Evolutionary conservation across 2,113 vertebrate genomes (phyloP).

Genomic region (Campylomormyrus numenius): DNA sequence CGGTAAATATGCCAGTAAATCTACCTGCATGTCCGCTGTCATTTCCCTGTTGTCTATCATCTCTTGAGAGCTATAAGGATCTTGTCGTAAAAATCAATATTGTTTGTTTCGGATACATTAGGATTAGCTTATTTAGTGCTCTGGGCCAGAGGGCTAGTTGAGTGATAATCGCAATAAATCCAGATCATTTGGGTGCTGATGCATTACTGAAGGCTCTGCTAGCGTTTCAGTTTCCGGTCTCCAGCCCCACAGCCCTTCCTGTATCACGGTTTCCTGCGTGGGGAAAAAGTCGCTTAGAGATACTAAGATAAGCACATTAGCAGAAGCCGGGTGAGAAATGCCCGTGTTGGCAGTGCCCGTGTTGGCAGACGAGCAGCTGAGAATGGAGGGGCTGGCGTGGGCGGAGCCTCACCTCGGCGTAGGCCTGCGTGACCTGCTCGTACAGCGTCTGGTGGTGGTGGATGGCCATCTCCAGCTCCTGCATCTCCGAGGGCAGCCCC

Average conservation of each 20-base stretch:
- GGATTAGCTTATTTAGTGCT: neutral
- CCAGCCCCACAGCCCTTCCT: neutral
- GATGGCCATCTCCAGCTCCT: slow-evolving; percentile 80
- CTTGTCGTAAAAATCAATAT: slow-evolving; percentile 7
- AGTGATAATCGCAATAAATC: neutral
- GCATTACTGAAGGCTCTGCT: neutral
- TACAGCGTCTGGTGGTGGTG: slow-evolving; percentile 91
- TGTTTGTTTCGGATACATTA: neutral
- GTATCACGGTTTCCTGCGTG: neutral
- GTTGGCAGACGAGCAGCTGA: neutral
- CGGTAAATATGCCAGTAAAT: neutral
- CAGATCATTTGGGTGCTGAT: neutral
- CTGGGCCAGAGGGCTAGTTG: neutral
- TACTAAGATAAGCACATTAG: neutral
- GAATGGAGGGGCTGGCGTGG: neutral
- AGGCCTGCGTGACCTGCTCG: slow-evolving; percentile 87
- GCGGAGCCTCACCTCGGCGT: slow-evolving; percentile 76
- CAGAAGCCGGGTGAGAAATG: neutral
- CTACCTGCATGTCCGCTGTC: neutral
- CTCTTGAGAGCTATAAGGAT: neutral
- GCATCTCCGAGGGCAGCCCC: slow-evolving; percentile 75
- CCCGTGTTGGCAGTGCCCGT: neutral
- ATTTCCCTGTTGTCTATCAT: neutral
- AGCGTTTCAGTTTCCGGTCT: neutral
- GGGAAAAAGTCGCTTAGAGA: neutral